Conservation (phyloP, 2,797 vertebrate genomes). For the Intellagama lesueurii region DNA sequence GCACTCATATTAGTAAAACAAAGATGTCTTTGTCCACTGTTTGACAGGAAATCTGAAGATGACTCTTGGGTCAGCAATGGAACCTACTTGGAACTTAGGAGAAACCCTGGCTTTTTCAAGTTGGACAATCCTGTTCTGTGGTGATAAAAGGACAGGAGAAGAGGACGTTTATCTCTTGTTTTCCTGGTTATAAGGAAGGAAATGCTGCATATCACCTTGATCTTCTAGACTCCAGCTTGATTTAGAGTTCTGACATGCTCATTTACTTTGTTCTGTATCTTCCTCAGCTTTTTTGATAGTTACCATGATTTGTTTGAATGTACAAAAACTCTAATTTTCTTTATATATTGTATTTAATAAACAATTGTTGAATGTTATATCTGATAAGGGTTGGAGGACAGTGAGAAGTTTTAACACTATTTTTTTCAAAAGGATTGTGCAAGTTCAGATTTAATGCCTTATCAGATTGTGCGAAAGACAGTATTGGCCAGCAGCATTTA, state of each 20-base stretch:
- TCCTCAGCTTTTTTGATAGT: constrained; percentile 56
- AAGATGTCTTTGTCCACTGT: constrained; percentile 40
- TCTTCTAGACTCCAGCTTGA: constrained; percentile 66
- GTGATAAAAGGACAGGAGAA: constrained; percentile 78
- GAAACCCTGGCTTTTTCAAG: constrained; percentile 88
- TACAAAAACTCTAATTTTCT: constrained; percentile 71
- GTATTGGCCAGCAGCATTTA: constrained; percentile 43
- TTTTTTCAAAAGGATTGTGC: constrained; percentile 68
- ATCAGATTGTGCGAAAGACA: constrained; percentile 64
- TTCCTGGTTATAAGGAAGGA: constrained; percentile 44
- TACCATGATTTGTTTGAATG: constrained; percentile 75
- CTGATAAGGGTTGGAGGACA: constrained; percentile 36
- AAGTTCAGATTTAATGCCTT: constrained; percentile 78
- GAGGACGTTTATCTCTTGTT: constrained; percentile 41
- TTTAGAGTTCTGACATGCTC: constrained; percentile 59
- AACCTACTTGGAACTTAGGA: constrained; percentile 92
- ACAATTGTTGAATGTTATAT: constrained; percentile 71
- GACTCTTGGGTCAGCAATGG: constrained; percentile 95
- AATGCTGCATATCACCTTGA: constrained; percentile 26
- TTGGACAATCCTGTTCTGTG: constrained; percentile 90
- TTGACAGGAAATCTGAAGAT: constrained; percentile 87
- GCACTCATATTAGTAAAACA: background rate
- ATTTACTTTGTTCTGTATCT: constrained; percentile 62
- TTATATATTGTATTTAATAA: constrained; percentile 80
- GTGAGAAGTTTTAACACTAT: constrained; percentile 79